These are phyloP conservation scores for Erpornis zantholeuca DNA, from an alignment of 2,113 vertebrate genomes.

Conservation along the genomic window DNA sequence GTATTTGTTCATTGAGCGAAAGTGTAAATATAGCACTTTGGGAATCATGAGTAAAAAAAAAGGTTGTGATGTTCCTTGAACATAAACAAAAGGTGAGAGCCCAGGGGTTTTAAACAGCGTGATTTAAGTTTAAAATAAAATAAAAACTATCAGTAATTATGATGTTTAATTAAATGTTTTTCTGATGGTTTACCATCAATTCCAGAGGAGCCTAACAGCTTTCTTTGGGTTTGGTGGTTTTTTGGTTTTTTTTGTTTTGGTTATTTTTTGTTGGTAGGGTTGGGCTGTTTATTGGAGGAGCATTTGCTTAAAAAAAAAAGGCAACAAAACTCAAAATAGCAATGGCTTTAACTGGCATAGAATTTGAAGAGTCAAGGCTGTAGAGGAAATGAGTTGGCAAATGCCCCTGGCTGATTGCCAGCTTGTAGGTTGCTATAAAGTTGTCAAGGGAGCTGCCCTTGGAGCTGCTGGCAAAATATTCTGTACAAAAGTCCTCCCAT, in stretches of 20 bases:
- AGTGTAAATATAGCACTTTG: neutral
- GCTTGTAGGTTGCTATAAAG: neutral
- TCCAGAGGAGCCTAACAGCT: neutral
- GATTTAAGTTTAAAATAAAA: neutral
- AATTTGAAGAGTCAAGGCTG: neutral
- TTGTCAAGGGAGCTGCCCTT: neutral
- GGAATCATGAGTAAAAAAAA: neutral
- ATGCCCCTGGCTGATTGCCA: neutral
- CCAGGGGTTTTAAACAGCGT: neutral
- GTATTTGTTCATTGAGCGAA: neutral
- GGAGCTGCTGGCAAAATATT: neutral
- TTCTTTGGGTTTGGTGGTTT: neutral
- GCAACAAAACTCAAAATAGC: neutral
- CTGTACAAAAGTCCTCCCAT: neutral
- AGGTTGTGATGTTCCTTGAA: neutral
- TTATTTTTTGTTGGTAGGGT: neutral
- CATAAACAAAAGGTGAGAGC: neutral
- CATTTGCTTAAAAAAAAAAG: neutral
- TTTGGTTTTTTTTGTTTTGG: neutral
- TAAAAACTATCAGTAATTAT: neutral
- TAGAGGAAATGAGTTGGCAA: neutral
- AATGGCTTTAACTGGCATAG: neutral
- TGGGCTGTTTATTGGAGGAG: rapidly evolving
- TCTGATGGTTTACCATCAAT: neutral
- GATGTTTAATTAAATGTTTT: neutral